Conservation (phyloP, 2,888 invertebrate genomes). For the Drosophila cyrtoloma region DNA sequence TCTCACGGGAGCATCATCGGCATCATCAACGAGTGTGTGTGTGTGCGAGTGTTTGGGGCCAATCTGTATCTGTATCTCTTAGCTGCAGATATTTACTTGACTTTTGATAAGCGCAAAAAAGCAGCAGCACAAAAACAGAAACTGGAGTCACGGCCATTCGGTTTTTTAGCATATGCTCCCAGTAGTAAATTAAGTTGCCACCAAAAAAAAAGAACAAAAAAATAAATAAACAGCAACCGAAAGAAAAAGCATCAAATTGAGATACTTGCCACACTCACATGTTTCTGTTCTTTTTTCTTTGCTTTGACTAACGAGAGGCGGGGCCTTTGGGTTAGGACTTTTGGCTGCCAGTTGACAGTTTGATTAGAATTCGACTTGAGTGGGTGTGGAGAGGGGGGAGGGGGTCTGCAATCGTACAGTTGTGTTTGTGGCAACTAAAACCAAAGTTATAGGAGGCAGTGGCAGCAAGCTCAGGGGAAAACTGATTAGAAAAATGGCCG, state of each 20-base stretch:
- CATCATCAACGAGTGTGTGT: conserved; percentile 48
- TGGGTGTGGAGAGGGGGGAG: background rate
- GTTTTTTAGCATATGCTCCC: conserved; percentile 77
- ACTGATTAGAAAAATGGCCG: conserved; percentile 27
- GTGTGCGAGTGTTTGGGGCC: conserved; percentile 29
- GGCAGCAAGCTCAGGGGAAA: conserved; percentile 22
- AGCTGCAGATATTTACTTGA: conserved; percentile 74
- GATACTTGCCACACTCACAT: conserved; percentile 44
- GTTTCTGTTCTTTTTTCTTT: conserved; percentile 2
- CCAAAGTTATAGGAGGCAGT: conserved; percentile 12
- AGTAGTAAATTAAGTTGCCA: conserved; percentile 60
- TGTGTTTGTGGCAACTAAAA: conserved; percentile 40
- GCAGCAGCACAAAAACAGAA: conserved; percentile 13
- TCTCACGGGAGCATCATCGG: conserved; percentile 82
- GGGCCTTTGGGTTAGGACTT: conserved; percentile 48
- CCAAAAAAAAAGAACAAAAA: conserved; percentile 12
- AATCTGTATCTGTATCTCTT: conserved; percentile 65
- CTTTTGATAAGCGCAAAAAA: conserved; percentile 57
- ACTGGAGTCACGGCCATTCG: conserved; percentile 54
- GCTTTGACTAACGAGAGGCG: conserved; percentile 46
- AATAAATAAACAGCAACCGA: conserved; percentile 1
- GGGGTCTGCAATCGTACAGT: conserved; percentile 38
- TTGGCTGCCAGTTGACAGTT: conserved; percentile 60
- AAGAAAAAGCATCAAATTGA: conserved; percentile 47
- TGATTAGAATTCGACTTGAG: conserved; percentile 54